These are phyloP conservation scores for Brachylomia viminalis DNA, from an alignment of 2,888 invertebrate genomes.

Conservation along the genomic window DNA sequence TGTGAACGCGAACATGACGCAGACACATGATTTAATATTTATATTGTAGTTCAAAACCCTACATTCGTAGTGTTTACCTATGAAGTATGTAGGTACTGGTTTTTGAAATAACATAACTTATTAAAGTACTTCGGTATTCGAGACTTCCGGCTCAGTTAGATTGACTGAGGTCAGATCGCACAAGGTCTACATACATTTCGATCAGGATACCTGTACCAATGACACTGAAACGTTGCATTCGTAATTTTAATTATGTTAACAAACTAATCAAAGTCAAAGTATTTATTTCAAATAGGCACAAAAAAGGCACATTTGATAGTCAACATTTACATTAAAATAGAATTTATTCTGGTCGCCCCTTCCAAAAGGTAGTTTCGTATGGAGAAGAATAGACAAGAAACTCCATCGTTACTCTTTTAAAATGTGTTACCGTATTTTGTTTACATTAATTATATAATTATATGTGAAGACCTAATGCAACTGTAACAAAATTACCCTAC, in stretches of 20 bases:
- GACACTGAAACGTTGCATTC: constrained; percentile 18
- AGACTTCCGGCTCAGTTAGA: constrained; percentile 13
- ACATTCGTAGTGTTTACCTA: background rate
- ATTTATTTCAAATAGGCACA: no score
- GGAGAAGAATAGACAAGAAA: no score
- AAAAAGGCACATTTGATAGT: no score
- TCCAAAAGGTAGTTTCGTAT: no score
- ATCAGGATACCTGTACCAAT: constrained; percentile 15
- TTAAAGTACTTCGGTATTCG: background rate
- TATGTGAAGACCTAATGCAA: no score
- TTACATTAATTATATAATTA: no score
- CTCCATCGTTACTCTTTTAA: no score
- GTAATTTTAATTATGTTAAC: constrained; percentile 21
- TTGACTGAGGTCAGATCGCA: constrained; percentile 13
- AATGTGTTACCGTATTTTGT: no score
- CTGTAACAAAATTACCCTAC: no score
- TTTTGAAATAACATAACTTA: background rate
- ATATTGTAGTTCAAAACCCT: background rate
- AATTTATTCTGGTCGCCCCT: no score
- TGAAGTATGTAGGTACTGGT: background rate
- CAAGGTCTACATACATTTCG: constrained; percentile 32
- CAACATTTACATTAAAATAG: no score
- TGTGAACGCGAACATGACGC: background rate
- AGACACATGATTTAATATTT: background rate
- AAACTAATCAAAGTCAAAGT: no score